These are phyloP conservation scores for Cololabis saira DNA, from an alignment of 2,113 vertebrate genomes.

Conservation along the genomic window DNA sequence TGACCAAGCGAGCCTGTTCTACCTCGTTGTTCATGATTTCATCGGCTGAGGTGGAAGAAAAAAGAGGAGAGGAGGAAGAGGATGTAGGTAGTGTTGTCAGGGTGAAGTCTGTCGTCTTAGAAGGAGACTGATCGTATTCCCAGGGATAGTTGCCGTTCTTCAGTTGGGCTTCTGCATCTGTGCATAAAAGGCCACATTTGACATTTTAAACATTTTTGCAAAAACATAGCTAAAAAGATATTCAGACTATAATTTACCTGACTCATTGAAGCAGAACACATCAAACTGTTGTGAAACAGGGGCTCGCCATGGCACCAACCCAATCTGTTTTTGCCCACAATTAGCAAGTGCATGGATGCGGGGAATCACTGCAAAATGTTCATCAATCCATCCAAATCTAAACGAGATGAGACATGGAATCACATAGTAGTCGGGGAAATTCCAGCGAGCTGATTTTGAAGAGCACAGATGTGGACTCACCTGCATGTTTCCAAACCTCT, in stretches of 20 bases:
- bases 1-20: slow-evolving; percentile 21
- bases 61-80: slow-evolving; percentile 9
- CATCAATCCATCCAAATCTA: slow-evolving; percentile 91
- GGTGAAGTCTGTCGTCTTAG: background rate
- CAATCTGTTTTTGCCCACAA: slow-evolving; percentile 84
- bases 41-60: slow-evolving; percentile 3
- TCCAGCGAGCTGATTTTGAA: background rate
- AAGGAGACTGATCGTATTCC: background rate
- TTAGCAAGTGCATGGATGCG: slow-evolving; percentile 78
- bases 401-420: background rate
- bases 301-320: slow-evolving; percentile 82
- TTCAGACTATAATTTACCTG: slow-evolving; percentile 78
- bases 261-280: slow-evolving; percentile 89
- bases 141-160: slow-evolving; percentile 12
- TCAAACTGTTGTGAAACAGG: slow-evolving; percentile 10
- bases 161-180: slow-evolving; percentile 64
- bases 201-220: background rate
- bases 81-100: background rate
- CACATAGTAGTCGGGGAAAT: background rate
- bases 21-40: background rate
- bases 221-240: background rate
- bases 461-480: slow-evolving; percentile 65
- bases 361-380: slow-evolving; percentile 84
- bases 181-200: slow-evolving; percentile 2
- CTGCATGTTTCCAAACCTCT: slow-evolving; percentile 91